Evolutionary conservation across 2,797 vertebrate genomes (phyloP).

Genomic region (Mus spretus): DNA sequence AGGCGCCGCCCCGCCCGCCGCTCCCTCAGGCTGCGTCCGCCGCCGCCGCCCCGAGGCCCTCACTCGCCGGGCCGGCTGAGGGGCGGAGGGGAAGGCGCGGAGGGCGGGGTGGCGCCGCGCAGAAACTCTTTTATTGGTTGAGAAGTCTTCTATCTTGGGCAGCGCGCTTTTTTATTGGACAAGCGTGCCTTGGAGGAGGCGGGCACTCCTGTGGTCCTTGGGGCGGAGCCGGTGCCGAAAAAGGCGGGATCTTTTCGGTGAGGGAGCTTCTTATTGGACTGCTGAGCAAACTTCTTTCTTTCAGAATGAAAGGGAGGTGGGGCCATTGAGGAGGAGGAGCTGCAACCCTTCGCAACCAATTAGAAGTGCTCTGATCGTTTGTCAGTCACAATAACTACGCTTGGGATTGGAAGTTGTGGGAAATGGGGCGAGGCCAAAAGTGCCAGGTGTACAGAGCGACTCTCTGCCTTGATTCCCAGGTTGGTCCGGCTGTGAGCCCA

Average conservation of each 20-base stretch:
- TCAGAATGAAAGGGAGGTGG: slow-evolving; percentile 85
- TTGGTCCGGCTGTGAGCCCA: not conserved
- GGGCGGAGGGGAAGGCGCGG: slow-evolving; percentile 37
- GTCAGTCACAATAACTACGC: not conserved
- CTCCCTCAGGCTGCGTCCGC: slow-evolving; percentile 73
- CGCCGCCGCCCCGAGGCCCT: not conserved
- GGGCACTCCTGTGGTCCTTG: not conserved
- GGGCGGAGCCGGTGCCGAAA: slow-evolving; percentile 65
- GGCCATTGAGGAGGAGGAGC: slow-evolving; percentile 19
- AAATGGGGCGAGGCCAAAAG: slow-evolving; percentile 75
- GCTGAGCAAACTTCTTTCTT: slow-evolving; percentile 71
- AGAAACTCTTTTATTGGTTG: slow-evolving; percentile 50
- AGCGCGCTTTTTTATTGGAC: slow-evolving; percentile 24
- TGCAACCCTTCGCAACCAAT: not conserved
- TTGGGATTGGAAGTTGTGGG: slow-evolving; percentile 52
- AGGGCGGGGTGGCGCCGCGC: slow-evolving; percentile 33
- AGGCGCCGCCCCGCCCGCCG: slow-evolving; percentile 73
- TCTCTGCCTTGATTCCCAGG: slow-evolving; percentile 41
- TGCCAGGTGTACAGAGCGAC: slow-evolving; percentile 85
- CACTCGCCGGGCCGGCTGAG: slow-evolving; percentile 40
- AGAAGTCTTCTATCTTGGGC: not conserved
- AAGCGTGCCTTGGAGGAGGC: not conserved
- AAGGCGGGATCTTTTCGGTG: slow-evolving; percentile 67
- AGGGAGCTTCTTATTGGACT: slow-evolving; percentile 69
- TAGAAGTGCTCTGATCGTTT: not conserved